Base-by-base conservation (phyloP, 1,140 invertebrate species). In the Drosophila pachea region DNA sequence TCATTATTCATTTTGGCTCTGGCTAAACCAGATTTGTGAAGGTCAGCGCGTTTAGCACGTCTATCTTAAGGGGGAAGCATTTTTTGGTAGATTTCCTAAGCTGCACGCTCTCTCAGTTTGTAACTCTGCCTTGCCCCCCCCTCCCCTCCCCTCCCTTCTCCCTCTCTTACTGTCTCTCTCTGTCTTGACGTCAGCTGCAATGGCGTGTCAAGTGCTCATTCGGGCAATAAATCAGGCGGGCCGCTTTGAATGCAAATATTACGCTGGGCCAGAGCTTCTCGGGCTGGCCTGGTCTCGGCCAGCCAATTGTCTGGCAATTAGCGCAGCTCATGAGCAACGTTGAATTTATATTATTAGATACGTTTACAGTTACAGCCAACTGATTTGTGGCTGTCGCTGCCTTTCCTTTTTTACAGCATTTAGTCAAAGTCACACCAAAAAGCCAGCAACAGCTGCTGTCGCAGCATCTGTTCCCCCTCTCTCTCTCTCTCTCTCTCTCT, bases 281-380 rank as follows among this genome's bases (percentile, higher is more conserved):
- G n/a, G n/a, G n/a, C n/a, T n/a, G n/a, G n/a, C 38, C 14, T 9
- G 31, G 40, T 7, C 16, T 12, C 5, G 0, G 52, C n/a, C 32
- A 61, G 42, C 12, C 43, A 45, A 45, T 59, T 16, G 55, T 59
- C 45, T 64, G 45, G 71, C 78, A 82, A 82, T 82, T 84, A 84
- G 72, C 61, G 60, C 49, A 76, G 59, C 81, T 68, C 58, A 72
- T 74, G 63, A 74, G 63, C 47, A 73, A 38, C 56, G 49, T 48
- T 73, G 67, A 68, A 82, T 83, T 83, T 83, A 79, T 83, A 84
- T 83, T 78, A 79, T 83, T 79, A 73, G 72, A 66, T 73, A 42
- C 73, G 50, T 76, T 81, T 74, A 83, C 78, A 73, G 79, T 73
- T 84, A 83, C 64, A 22, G 72, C 52, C 64, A 64, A 79, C 76